These are phyloP conservation scores for Synanthedon formicaeformis DNA, from an alignment of 2,888 invertebrate species.

Conservation along the genomic window DNA sequence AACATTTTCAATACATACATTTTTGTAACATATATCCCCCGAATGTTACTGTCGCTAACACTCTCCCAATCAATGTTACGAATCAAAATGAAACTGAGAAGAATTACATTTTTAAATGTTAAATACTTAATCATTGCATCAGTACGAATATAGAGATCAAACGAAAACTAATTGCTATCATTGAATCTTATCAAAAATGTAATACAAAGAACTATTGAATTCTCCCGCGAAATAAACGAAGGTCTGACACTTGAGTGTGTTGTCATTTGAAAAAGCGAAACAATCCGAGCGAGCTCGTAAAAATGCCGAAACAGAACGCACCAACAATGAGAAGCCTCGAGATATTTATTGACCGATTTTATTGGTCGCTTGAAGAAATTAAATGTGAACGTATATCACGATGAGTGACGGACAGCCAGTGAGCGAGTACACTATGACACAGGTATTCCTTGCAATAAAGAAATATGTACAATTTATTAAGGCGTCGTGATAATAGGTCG, in stretches of 20 bases:
- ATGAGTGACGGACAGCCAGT: constrained; percentile 27
- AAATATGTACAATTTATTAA: too few species aligned
- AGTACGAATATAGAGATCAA: too few species aligned
- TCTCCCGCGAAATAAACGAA: constrained; percentile 5
- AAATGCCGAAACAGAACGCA: constrained; percentile 31
- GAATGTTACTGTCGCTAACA: too few species aligned
- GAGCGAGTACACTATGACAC: constrained; percentile 6
- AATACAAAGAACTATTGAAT: background rate
- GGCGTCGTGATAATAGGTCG: too few species aligned
- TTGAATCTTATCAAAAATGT: background rate
- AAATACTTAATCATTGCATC: too few species aligned
- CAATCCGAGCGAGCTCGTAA: constrained; percentile 29
- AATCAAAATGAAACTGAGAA: too few species aligned
- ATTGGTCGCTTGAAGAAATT: constrained; percentile 40
- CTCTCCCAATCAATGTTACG: too few species aligned
- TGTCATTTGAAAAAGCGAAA: constrained; percentile 14
- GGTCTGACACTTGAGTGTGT: constrained; percentile 8
- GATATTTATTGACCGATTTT: constrained; percentile 42
- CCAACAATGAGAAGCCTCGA: constrained; percentile 33
- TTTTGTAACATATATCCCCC: too few species aligned
- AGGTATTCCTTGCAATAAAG: background rate
- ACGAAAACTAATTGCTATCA: background rate
- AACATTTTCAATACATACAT: too few species aligned
- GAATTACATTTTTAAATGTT: too few species aligned
- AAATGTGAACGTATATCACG: constrained; percentile 38